Evolutionary conservation across 2,113 vertebrate species (phyloP).

Genomic region (Ptychochromis oligacanthus): DNA sequence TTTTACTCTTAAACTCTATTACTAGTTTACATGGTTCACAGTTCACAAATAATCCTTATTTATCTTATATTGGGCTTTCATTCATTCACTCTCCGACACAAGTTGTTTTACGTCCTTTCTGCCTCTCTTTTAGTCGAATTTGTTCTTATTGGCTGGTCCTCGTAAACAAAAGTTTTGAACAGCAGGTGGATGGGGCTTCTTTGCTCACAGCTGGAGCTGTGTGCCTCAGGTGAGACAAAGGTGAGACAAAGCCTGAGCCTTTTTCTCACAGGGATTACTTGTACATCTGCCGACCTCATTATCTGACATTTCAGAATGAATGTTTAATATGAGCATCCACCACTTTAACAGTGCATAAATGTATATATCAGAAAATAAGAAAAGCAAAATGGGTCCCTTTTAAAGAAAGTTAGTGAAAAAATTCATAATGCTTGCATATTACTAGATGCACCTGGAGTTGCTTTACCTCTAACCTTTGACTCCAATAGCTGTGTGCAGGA

Average conservation of each 20-base stretch:
- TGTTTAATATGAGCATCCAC: background rate
- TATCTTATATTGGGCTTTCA: background rate
- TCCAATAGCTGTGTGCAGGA: background rate
- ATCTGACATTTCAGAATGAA: background rate
- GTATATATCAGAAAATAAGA: background rate
- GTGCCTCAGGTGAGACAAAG: background rate
- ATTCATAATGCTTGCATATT: slow-evolving; percentile 2
- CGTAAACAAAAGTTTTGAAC: background rate
- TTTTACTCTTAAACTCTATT: background rate
- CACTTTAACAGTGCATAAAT: background rate
- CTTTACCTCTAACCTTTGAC: background rate
- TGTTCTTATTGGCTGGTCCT: background rate
- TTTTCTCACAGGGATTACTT: background rate
- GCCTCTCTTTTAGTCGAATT: background rate
- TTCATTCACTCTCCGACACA: background rate
- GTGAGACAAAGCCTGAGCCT: background rate
- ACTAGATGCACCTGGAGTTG: background rate
- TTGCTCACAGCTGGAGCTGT: background rate
- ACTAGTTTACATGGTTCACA: background rate
- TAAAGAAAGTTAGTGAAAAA: background rate
- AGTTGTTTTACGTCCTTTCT: background rate
- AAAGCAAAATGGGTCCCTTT: background rate
- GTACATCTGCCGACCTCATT: background rate
- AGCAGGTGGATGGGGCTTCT: background rate
- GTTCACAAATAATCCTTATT: background rate